Base-by-base conservation (phyloP, 2,113 vertebrate species). In the Ia io region DNA sequence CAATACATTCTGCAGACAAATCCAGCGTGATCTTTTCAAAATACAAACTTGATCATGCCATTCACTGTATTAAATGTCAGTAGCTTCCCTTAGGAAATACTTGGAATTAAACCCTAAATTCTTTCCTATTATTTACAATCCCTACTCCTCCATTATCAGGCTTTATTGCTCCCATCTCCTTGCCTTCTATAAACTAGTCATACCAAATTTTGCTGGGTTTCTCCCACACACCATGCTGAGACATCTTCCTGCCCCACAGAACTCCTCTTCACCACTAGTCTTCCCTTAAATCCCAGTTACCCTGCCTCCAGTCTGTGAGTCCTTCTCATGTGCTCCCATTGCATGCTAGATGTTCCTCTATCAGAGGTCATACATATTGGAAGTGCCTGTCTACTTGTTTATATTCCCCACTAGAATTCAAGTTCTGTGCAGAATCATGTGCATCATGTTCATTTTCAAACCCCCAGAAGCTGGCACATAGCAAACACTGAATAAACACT, bases 221-320 rank as follows among this genome's bases (percentile, higher is more conserved):
- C 65, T 80, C 12, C 12, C 71, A 23, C 44, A 88, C 22, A 40
- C 20, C 10, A 23, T 49, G 22, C 35, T 73, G 17, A 74, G 67
- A 67, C 61, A 53, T 30, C 17, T 47, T 30, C 49, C 14, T 18
- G 7, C 28, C 59, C 51, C 59, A 32, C 23, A 9, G 74, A 80
- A 87, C 9, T 35, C 17, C 49, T 70, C 20, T 37, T 90, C 56
- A 44, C 17, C 35, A 18, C 35, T n/a, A n/a, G 1, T 37, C 53
- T 90, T 90, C n/a, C 42, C 77, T 89, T 35, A 90, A 92, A 76
- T 59, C 56, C 69, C 32, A 70, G 37, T 63, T 87, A 84, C 70
- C 32, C 47, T 82, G 30, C 16, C 32, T 86, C 70, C 42, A 67
- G 25, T 74, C 78, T 76, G 5, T 20, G 42, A 88, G 63, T 86